These are phyloP conservation scores for Otus sunia DNA, from an alignment of 2,113 vertebrate species.

Conservation along the genomic window DNA sequence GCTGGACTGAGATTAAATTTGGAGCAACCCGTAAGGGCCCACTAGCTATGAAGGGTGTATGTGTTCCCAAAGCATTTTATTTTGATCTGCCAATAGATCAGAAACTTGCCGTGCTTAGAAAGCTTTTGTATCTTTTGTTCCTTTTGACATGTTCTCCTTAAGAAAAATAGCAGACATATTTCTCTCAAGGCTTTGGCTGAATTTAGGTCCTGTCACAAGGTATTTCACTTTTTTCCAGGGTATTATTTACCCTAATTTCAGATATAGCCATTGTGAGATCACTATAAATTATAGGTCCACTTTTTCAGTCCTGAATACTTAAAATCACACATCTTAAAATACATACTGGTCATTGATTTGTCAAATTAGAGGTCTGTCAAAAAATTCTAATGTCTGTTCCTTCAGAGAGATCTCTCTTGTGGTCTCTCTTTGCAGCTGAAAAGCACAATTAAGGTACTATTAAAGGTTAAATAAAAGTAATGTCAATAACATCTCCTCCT, in stretches of 20 bases:
- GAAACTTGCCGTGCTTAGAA: neutral
- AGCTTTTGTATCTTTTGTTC: neutral
- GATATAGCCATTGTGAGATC: neutral
- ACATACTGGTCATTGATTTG: neutral
- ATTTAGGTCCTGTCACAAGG: neutral
- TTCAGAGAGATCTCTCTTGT: neutral
- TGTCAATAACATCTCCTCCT: neutral
- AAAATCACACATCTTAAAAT: neutral
- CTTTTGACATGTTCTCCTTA: neutral
- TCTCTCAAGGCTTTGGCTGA: neutral
- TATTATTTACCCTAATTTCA: constrained; percentile 5
- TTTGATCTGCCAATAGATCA: constrained; percentile 7
- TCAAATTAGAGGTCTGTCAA: neutral
- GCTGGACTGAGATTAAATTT: neutral
- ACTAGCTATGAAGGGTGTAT: neutral
- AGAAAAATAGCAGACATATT: constrained; percentile 9
- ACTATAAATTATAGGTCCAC: neutral
- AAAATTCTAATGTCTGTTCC: neutral
- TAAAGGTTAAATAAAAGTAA: constrained; percentile 32
- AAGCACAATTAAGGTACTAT: neutral
- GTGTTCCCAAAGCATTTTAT: neutral
- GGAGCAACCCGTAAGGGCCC: neutral
- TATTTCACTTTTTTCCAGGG: neutral
- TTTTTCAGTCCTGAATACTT: neutral
- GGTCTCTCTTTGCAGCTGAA: neutral